Evolutionary conservation across 2,797 vertebrate genomes (phyloP).

Genomic region (Thaleichthys pacificus): DNA sequence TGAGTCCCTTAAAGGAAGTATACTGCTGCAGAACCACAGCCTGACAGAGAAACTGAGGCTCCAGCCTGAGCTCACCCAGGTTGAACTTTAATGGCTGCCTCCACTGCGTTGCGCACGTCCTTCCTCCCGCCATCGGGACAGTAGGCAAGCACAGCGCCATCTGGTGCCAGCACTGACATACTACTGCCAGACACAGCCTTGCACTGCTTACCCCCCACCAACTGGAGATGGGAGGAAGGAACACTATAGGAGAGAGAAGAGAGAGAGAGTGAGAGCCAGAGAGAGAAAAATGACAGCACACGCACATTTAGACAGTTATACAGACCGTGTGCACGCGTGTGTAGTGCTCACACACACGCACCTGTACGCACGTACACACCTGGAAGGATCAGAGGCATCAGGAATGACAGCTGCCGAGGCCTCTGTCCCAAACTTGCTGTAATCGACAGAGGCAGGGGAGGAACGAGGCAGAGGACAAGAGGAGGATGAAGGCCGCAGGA

Average conservation of each 20-base stretch:
- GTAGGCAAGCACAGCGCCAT: slow-evolving; percentile 67
- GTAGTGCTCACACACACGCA: slow-evolving; percentile 5
- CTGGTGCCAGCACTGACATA: slow-evolving; percentile 66
- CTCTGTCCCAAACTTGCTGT: slow-evolving; percentile 62
- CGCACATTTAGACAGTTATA: slow-evolving; percentile 29
- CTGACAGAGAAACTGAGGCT: neutral
- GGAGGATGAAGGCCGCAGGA: slow-evolving; percentile 51
- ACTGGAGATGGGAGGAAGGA: slow-evolving; percentile 75
- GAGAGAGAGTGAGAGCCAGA: neutral
- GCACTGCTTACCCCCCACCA: slow-evolving; percentile 76
- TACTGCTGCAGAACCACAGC: neutral
- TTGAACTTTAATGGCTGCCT: slow-evolving; percentile 81
- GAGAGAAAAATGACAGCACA: neutral
- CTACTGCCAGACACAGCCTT: slow-evolving; percentile 80
- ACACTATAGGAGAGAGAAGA: slow-evolving; percentile 55
- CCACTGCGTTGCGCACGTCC: slow-evolving; percentile 83
- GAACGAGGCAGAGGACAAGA: slow-evolving; percentile 45
- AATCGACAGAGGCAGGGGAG: slow-evolving; percentile 61
- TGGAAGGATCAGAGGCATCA: slow-evolving; percentile 49
- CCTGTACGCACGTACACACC: slow-evolving; percentile 50
- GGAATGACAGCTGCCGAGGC: slow-evolving; percentile 54
- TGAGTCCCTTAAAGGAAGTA: no score
- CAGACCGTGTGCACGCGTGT: neutral
- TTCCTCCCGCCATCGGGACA: slow-evolving; percentile 84
- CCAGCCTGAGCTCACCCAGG: slow-evolving; percentile 69